Base-by-base conservation (phyloP, 2,888 invertebrate genomes). In the Drosophila macrospina region DNA sequence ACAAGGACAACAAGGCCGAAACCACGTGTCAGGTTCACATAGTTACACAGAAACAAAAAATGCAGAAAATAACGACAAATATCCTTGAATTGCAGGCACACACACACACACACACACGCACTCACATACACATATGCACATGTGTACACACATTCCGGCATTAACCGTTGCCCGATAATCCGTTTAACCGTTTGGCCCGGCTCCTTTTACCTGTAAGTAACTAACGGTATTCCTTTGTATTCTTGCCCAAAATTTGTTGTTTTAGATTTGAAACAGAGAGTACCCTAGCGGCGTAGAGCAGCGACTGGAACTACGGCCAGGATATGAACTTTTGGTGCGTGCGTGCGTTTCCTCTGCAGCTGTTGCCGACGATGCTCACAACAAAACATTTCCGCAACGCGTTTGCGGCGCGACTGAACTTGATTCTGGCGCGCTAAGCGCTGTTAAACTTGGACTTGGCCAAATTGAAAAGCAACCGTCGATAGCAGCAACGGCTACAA, bases 351-450 rank as follows among this genome's bases (percentile, higher is more conserved):
- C 50, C 30, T 56, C 39, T 54, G 60, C 52, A 66, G 45, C 77
- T 63, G 66, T 72, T 64, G 70, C 61, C 81, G 85, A 84, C 84
- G 84, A 78, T 71, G 71, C 76, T 77, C 76, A 77, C 86, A 77
- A 80, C 80, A 80, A 85, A 86, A 89, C 86, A 89, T 86, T 86
- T 86, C 86, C 89, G 88, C 88, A 84, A 86, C 89, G 89, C 86
- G 89, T 86, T 83, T 88, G 88, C 89, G 89, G 86, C 88, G 88
- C 89, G 88, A 86, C 86, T 86, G 86, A 86, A 86, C 89, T 89
- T 86, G 89, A 89, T 86, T 86, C 86, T 89, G 89, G 86, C 88
- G 87, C 85, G 87, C 64, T 79, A 79, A 79, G 82, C 87, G 77
- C 69, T 86, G 89, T 83, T 89, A 89, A 86, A 89, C 89, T 88